A percentile compares a stretch with the other conserved stretches of the same genome.
Conservation (phyloP, 2,888 invertebrate species). For the Coelogynopora nodosa region DNA sequence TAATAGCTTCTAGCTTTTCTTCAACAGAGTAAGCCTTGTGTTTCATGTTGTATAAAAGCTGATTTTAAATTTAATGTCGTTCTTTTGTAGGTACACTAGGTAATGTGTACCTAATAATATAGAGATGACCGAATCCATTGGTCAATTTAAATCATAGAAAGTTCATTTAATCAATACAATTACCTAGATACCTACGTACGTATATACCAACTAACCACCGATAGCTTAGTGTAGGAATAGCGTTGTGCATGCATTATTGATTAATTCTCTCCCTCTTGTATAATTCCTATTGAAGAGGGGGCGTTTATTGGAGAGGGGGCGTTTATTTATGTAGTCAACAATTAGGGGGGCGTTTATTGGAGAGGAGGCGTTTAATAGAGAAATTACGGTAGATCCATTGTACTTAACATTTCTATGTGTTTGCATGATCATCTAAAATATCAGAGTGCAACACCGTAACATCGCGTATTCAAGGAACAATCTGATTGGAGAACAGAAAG, state of each 20-base stretch:
- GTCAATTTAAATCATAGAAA: background rate
- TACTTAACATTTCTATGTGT: too few species aligned
- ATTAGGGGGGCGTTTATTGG: background rate
- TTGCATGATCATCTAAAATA: too few species aligned
- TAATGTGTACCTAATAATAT: background rate
- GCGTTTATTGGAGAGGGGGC: background rate
- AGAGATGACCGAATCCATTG: background rate
- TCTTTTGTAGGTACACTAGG: background rate
- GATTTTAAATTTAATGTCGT: background rate
- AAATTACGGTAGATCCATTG: background rate
- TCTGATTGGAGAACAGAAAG: too few species aligned
- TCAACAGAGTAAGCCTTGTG: background rate
- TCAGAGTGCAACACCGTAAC: too few species aligned
- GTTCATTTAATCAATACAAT: background rate
- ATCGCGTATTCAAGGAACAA: too few species aligned
- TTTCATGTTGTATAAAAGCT: background rate
- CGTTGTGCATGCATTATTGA: background rate
- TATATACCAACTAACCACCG: background rate
- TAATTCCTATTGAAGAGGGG: background rate
- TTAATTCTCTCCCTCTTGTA: background rate
- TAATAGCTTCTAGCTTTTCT: background rate
- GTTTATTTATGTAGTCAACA: background rate
- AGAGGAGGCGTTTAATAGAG: background rate
- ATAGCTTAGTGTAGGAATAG: background rate
- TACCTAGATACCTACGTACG: background rate